phyloP scores from a whole-genome alignment of 2,888 invertebrate genomes.

The Acanthosoma haemorrhoidale region DNA sequence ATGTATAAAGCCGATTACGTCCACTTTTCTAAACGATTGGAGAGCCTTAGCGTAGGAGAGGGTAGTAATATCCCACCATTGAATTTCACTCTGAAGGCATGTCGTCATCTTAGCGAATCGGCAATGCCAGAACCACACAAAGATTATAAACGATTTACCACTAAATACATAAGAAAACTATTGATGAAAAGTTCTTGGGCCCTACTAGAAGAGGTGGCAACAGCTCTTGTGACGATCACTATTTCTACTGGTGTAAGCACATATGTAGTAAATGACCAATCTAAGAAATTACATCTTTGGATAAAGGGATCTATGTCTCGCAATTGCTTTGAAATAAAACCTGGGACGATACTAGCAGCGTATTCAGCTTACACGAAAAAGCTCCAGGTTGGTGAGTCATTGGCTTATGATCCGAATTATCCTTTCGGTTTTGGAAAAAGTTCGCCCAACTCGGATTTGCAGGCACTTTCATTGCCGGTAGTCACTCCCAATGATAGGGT shows the following conservation, averaged over 20 bases:
- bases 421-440: neutral
- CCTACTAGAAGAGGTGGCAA: neutral
- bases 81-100: too few relatives aligned
- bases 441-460: neutral
- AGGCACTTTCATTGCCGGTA: conserved; percentile 16
- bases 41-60: too few relatives aligned
- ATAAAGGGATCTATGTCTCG: neutral
- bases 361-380: conserved; percentile 16
- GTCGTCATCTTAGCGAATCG: too few relatives aligned
- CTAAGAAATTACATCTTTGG: neutral
- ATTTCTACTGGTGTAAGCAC: neutral
- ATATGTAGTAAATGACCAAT: neutral
- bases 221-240: neutral
- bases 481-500: conserved; percentile 30
- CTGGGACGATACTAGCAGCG: conserved; percentile 11
- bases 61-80: too few relatives aligned
- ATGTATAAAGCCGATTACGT: too few relatives aligned
- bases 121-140: too few relatives aligned
- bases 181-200: neutral
- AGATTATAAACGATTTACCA: neutral
- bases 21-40: too few relatives aligned
- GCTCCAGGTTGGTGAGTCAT: neutral
- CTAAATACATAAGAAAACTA: neutral
- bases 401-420: neutral
- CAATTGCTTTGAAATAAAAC: neutral